phyloP scores from a whole-genome alignment of 1,140 invertebrate species.

The Lepeophtheirus salmonis region DNA sequence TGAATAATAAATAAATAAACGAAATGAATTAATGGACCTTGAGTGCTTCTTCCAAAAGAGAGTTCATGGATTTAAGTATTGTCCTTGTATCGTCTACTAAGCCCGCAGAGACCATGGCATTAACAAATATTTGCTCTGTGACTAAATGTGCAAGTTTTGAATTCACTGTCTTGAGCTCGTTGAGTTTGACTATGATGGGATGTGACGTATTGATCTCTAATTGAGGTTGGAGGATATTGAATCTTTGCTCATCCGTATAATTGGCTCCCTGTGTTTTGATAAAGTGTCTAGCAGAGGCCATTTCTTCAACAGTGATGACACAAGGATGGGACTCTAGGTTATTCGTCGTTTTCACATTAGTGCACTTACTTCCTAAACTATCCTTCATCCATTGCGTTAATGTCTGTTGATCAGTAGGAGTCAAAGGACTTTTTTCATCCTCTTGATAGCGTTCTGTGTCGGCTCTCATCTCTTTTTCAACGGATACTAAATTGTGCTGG shows the following conservation, averaged over 20 bases:
- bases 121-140: conserved; percentile 72
- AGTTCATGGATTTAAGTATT: conserved; percentile 63
- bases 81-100: conserved; percentile 76
- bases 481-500: conserved; percentile 54
- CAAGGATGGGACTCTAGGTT: conserved; percentile 73
- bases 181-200: conserved; percentile 72
- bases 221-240: conserved; percentile 64
- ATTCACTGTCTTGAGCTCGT: conserved; percentile 47
- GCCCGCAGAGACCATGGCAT: conserved; percentile 85
- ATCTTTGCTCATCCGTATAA: conserved; percentile 63
- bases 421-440: conserved; percentile 21
- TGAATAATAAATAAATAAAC: too few relatives aligned
- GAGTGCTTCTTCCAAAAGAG: conserved; percentile 58
- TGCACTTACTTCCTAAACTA: conserved; percentile 45
- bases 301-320: conserved; percentile 80
- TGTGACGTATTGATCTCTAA: conserved; percentile 86
- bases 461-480: conserved; percentile 80
- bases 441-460: conserved; percentile 39
- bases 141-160: conserved; percentile 60
- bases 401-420: conserved; percentile 29
- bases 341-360: conserved; percentile 57
- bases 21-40: conserved; percentile 35
- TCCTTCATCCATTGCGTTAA: conserved; percentile 57
- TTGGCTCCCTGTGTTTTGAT: conserved; percentile 67
- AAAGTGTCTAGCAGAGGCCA: conserved; percentile 86